Conservation (phyloP, 35 echinoderm and acorn worm species). For the Ophiothrix spiculata region DNA sequence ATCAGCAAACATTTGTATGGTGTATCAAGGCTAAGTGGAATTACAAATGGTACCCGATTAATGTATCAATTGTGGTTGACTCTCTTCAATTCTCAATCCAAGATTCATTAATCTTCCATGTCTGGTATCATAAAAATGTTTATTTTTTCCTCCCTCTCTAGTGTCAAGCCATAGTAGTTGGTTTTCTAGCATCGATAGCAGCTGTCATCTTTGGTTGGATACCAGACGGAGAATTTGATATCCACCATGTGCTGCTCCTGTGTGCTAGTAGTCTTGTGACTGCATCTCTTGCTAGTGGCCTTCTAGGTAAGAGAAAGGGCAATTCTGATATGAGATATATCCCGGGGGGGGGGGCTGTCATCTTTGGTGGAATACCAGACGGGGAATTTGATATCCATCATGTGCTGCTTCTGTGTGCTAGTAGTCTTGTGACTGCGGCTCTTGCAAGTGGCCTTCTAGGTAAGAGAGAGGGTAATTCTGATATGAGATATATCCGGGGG, state of each 20-base stretch:
- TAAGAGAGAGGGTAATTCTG: constrained; percentile 28
- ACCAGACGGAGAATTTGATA: constrained; percentile 90
- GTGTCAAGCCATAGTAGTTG: constrained; percentile 90
- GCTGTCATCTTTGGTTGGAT: constrained; percentile 92
- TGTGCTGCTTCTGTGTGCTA: constrained; percentile 71
- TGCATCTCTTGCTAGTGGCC: constrained; percentile 84
- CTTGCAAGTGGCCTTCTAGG: constrained; percentile 75
- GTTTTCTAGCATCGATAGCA: constrained; percentile 82
- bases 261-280: constrained; percentile 95
- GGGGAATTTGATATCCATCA: constrained; percentile 69
- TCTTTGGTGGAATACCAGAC: constrained; percentile 86
- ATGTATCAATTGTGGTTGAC: no score
- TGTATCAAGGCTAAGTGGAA: no score
- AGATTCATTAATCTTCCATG: no score
- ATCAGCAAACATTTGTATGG: no score
- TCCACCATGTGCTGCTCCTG: constrained; percentile 71
- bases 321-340: no score
- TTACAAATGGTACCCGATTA: no score
- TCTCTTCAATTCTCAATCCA: no score
- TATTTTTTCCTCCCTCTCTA: constrained; percentile 27
- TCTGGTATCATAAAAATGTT: no score
- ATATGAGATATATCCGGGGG: no score
- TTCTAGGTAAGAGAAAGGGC: no score
- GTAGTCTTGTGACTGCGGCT: constrained; percentile 75
- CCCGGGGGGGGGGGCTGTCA: constrained; percentile 45